phyloP scores from a whole-genome alignment of 2,797 vertebrate genomes.

The Champsocephalus esox region DNA sequence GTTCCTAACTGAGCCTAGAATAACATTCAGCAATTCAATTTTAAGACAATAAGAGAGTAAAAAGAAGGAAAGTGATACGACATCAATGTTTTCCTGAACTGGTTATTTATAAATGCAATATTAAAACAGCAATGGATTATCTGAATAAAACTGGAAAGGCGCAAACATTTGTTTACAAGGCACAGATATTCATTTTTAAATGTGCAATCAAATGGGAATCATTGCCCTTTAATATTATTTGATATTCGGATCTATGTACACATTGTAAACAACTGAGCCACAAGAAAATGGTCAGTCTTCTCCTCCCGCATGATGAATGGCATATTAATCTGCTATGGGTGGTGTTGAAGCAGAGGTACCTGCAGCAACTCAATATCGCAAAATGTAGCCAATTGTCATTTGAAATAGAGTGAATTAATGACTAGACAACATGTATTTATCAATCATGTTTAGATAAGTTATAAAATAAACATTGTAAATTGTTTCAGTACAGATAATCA shows the following conservation, averaged over 20 bases:
- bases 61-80: not conserved
- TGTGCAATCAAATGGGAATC: not conserved
- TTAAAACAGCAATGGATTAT: not conserved
- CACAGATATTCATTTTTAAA: not conserved
- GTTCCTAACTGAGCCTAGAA: conserved; percentile 7
- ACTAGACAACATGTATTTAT: too few relatives aligned
- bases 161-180: not conserved
- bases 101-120: not conserved
- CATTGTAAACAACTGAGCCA: conserved; percentile 9
- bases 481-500: too few relatives aligned
- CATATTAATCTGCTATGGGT: conserved; percentile 6
- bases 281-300: conserved; percentile 10
- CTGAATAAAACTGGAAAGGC: not conserved
- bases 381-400: too few relatives aligned
- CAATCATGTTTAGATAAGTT: too few relatives aligned
- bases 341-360: conserved; percentile 2
- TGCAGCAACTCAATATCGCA: not conserved
- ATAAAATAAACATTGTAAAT: too few relatives aligned
- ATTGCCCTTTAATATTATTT: not conserved
- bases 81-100: not conserved
- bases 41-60: not conserved
- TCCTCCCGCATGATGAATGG: conserved; percentile 7
- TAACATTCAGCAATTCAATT: not conserved
- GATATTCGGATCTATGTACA: conserved; percentile 6
- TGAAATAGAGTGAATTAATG: too few relatives aligned